phyloP scores from a whole-genome alignment of 2,797 vertebrate species.

The Neomorphus geoffroyi region DNA sequence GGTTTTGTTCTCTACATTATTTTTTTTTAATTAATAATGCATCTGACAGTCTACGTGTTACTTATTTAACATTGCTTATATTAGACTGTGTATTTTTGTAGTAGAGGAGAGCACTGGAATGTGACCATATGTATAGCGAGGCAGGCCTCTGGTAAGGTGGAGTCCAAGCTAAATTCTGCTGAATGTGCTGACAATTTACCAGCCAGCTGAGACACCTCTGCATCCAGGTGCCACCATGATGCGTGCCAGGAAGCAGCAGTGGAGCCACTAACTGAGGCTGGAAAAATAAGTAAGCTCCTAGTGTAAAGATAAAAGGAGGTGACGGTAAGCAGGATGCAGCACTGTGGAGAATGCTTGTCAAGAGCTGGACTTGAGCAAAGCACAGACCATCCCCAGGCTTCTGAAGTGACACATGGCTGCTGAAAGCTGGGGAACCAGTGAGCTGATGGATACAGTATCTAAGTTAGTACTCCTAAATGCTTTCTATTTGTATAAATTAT shows the following conservation, averaged over 20 bases:
- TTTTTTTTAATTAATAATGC: background rate
- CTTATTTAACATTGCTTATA: background rate
- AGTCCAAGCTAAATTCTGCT: background rate
- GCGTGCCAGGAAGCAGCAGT: background rate
- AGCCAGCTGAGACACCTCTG: background rate
- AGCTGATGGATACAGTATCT: background rate
- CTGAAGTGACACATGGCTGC: background rate
- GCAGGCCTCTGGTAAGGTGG: background rate
- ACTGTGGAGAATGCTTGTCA: background rate
- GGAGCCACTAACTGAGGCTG: background rate
- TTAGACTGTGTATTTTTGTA: rapidly evolving
- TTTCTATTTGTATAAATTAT: background rate
- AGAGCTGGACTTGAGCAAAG: background rate
- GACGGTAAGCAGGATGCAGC: background rate
- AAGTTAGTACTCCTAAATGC: background rate
- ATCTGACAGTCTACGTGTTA: background rate
- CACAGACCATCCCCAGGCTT: background rate
- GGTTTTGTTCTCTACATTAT: background rate
- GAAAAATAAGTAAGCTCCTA: background rate
- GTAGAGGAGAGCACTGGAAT: background rate
- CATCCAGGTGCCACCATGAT: background rate
- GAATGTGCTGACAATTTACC: background rate
- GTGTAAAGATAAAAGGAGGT: background rate
- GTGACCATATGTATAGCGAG: background rate
- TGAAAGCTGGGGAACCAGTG: background rate